Percentiles rank a stretch among this genome's conserved stretches.
Evolutionary conservation across 1,140 invertebrate species (phyloP).

Genomic region (Panulirus ornatus): DNA sequence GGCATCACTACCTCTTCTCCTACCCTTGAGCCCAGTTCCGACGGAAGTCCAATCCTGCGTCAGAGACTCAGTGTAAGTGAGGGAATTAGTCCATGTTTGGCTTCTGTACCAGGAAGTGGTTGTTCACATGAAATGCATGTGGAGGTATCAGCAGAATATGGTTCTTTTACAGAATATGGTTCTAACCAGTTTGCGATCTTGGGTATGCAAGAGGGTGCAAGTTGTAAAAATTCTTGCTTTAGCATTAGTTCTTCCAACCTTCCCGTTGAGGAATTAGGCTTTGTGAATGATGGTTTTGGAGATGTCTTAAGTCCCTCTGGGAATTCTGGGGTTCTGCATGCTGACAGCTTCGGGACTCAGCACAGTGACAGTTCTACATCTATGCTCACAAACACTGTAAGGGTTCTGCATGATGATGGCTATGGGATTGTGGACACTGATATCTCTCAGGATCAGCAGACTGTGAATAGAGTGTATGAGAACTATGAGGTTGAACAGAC

Average conservation of each 20-base stretch:
- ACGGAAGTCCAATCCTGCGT: constrained; percentile 55
- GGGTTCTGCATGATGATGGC: no score
- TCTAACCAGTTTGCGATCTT: neutral
- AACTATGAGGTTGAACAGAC: no score
- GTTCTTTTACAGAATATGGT: neutral
- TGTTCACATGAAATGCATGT: neutral
- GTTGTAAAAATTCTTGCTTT: neutral
- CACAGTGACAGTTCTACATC: no score
- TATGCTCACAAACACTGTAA: no score
- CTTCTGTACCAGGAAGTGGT: neutral
- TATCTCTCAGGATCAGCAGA: no score
- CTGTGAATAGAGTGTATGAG: no score
- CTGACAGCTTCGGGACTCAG: neutral
- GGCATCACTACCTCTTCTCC: constrained; percentile 2
- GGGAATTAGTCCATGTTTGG: neutral
- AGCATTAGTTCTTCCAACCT: neutral
- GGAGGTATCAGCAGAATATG: neutral
- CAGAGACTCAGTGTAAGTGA: constrained; percentile 64
- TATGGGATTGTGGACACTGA: no score
- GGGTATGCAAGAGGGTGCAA: neutral
- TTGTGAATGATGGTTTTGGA: neutral
- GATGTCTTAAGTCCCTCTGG: neutral
- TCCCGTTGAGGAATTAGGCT: neutral
- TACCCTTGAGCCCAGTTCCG: constrained; percentile 1
- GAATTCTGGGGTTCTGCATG: neutral